Evolutionary conservation across 2,888 invertebrate genomes (phyloP).

Genomic region (Sesia bembeciformis): DNA sequence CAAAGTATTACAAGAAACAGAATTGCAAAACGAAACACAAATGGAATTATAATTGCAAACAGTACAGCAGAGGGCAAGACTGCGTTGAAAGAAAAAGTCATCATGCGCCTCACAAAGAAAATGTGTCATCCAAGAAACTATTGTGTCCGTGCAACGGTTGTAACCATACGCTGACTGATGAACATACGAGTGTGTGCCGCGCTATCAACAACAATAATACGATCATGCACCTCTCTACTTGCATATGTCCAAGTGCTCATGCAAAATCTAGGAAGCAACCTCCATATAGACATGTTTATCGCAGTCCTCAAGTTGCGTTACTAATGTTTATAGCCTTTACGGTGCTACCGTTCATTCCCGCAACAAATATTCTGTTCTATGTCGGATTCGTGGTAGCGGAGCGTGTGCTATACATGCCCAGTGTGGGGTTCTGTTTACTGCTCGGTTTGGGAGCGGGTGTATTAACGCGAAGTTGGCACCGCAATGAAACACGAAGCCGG

Average conservation of each 20-base stretch:
- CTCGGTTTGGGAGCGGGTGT: slow-evolving; percentile 82
- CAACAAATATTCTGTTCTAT: slow-evolving; percentile 96
- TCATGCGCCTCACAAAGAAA: slow-evolving; percentile 50
- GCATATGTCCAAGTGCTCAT: slow-evolving; percentile 49
- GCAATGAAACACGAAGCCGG: slow-evolving; percentile 50
- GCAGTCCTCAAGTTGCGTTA: slow-evolving; percentile 56
- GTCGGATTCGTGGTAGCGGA: slow-evolving; percentile 99
- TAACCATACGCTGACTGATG: slow-evolving; percentile 77
- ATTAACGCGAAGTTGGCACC: slow-evolving; percentile 57
- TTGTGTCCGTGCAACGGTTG: slow-evolving; percentile 79
- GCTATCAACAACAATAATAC: slow-evolving; percentile 83
- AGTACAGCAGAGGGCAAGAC: slow-evolving; percentile 52
- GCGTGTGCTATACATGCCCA: slow-evolving; percentile 95
- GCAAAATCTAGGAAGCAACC: slow-evolving; percentile 37
- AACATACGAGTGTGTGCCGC: slow-evolving; percentile 81
- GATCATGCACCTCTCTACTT: slow-evolving; percentile 66
- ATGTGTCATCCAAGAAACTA: slow-evolving; percentile 47
- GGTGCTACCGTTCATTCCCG: slow-evolving; percentile 94
- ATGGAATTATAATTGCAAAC: slow-evolving; percentile 58
- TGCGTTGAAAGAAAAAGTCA: slow-evolving; percentile 54
- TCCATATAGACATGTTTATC: slow-evolving; percentile 41
- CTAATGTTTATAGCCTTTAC: slow-evolving; percentile 84
- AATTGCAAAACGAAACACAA: slow-evolving; percentile 56
- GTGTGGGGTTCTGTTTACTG: slow-evolving; percentile 94
- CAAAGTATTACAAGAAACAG: slow-evolving; percentile 56